These are phyloP conservation scores for Avahi laniger DNA, from an alignment of 2,797 vertebrate species.

Conservation along the genomic window DNA sequence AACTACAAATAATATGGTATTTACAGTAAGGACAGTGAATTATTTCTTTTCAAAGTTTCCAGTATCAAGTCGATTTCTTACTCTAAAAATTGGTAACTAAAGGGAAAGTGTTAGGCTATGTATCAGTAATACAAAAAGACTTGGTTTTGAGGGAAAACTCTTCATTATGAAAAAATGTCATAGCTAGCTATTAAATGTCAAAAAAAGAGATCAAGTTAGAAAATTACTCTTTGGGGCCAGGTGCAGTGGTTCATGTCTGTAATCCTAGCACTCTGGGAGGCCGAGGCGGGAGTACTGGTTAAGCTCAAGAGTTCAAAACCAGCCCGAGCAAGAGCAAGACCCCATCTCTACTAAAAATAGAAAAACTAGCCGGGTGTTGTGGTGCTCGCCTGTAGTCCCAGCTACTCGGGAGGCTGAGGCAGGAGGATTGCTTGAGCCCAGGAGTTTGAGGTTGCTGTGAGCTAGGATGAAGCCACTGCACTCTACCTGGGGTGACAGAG, in stretches of 20 bases:
- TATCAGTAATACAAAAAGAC: not conserved
- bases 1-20: not conserved
- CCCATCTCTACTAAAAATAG: not conserved
- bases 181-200: not conserved
- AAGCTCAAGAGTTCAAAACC: not conserved
- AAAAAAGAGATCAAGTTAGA: not conserved
- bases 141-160: not conserved
- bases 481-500: not conserved
- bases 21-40: not conserved
- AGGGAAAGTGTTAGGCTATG: not conserved
- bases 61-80: not conserved
- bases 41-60: not conserved
- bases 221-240: not conserved
- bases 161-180: not conserved
- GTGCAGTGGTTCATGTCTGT: no score
- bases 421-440: not conserved
- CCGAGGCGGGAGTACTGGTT: no score
- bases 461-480: not conserved
- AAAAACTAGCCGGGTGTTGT: not conserved
- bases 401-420: not conserved
- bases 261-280: no score
- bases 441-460: not conserved
- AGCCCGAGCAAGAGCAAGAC: not conserved
- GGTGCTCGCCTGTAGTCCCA: not conserved
- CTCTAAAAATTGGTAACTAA: not conserved